Base-by-base conservation (phyloP, 2,888 invertebrate species). In the Nematopogon swammerdamellus region DNA sequence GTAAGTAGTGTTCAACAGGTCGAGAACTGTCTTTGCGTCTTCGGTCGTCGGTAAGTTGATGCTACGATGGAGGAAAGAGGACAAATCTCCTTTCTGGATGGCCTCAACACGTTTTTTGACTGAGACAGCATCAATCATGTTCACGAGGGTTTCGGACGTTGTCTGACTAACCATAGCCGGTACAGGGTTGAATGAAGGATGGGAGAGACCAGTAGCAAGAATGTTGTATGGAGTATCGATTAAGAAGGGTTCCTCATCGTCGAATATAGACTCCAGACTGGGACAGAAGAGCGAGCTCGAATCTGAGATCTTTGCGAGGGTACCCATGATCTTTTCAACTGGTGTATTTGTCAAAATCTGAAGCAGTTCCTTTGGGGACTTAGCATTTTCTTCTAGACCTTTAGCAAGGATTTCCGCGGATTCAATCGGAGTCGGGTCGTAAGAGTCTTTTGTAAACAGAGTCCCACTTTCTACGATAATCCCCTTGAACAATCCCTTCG, bases 91-190 rank as follows among this genome's bases (percentile, higher is more conserved):
- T 42, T 74, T 67, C 42, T 63, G 60, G 1, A 75, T 68, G 53
- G 75, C 59, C 18, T 75, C 68, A 61, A 71, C 68, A 56, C 70
- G 69, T 52, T 72, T 71, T 0, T 70, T 72, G 1, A 75, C 66
- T 0, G 74, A 72, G 30, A 69, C 62, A 49, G 70, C 72, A 49
- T 76, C 73, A 18, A 74, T 58, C 51, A 72, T 77, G 46, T 70
- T 68, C 0, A 75, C 68, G 1, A 83, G 54, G 0, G 83, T 84
- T 62, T 85, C 85, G 0, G 76, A 80, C 0, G 81, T 80, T 48
- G 77, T 82, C 1, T 82, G 61, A 0, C 85, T 84, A 54, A 81
- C 67, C 3, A 84, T 70, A 0, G 73, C 60, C 1, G 85, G 83
- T 5, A 81, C 76, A 1, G 73, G 66, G 18, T 74, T 62, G 29